Evolutionary conservation across 2,888 invertebrate genomes (phyloP).

Genomic region (Ctenicera cuprea): DNA sequence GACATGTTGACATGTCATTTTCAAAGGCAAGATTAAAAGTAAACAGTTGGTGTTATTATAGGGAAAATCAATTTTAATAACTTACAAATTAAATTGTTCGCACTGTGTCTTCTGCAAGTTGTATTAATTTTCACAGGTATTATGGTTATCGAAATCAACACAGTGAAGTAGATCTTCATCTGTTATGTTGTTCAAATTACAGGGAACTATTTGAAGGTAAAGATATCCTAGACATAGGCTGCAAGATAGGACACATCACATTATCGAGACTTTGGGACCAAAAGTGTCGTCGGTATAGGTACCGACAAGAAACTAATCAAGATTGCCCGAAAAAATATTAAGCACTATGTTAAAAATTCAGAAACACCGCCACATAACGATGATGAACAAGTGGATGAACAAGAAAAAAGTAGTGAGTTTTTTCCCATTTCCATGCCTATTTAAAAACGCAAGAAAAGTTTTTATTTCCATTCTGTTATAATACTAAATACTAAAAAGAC

Average conservation of each 20-base stretch:
- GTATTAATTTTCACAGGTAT: conserved; percentile 78
- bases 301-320: conserved; percentile 92
- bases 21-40: no score
- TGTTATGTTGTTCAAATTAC: conserved; percentile 87
- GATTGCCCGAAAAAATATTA: conserved; percentile 83
- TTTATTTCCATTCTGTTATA: neutral
- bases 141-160: conserved; percentile 95
- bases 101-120: no score
- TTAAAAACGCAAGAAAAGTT: conserved; percentile 80
- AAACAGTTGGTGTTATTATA: no score
- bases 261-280: conserved; percentile 89
- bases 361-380: conserved; percentile 64
- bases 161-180: conserved; percentile 87
- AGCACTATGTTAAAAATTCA: conserved; percentile 78
- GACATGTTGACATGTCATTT: no score
- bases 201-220: conserved; percentile 90
- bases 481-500: no score
- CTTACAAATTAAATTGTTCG: no score
- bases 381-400: conserved; percentile 42
- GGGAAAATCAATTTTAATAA: no score
- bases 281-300: conserved; percentile 93
- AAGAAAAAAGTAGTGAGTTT: conserved; percentile 72
- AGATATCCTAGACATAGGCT: conserved; percentile 97
- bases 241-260: conserved; percentile 97
- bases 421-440: conserved; percentile 94